These are phyloP conservation scores for Balanococcus diminutus DNA, from an alignment of 2,888 invertebrate species.

Conservation along the genomic window DNA sequence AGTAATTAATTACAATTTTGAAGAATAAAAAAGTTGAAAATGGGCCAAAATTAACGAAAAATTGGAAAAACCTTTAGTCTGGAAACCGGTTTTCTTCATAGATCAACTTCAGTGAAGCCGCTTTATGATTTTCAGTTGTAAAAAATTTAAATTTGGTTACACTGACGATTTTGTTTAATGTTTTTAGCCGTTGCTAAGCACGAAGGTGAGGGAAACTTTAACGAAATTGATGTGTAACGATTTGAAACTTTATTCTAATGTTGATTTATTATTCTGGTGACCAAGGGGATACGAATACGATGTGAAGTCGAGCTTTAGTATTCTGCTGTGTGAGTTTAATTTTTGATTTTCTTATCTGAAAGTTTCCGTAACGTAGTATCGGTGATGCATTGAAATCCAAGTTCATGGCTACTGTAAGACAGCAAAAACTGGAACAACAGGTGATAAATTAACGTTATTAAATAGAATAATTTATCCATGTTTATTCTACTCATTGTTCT, in stretches of 20 bases:
- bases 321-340: not conserved
- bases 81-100: not conserved
- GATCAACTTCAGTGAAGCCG: not conserved
- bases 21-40: too few relatives aligned
- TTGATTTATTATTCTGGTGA: not conserved
- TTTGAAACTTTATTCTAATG: not conserved
- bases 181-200: not conserved
- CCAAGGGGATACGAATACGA: not conserved
- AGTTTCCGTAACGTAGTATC: not conserved
- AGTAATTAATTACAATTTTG: too few relatives aligned
- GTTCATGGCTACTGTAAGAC: conserved; percentile 41
- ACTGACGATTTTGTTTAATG: conserved; percentile 11
- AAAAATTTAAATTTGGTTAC: not conserved
- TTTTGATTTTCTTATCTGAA: not conserved
- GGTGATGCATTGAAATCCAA: not conserved
- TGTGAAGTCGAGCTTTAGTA: not conserved
- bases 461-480: not conserved
- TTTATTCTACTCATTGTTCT: not conserved
- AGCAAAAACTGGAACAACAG: conserved; percentile 54
- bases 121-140: not conserved
- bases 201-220: conserved; percentile 6
- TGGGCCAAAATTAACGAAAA: too few relatives aligned
- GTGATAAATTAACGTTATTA: conserved; percentile 26
- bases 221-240: conserved; percentile 13
- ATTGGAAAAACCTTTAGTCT: not conserved